These are phyloP conservation scores for Urocyon cinereoargenteus DNA, from an alignment of 2,797 vertebrate species.

Conservation along the genomic window DNA sequence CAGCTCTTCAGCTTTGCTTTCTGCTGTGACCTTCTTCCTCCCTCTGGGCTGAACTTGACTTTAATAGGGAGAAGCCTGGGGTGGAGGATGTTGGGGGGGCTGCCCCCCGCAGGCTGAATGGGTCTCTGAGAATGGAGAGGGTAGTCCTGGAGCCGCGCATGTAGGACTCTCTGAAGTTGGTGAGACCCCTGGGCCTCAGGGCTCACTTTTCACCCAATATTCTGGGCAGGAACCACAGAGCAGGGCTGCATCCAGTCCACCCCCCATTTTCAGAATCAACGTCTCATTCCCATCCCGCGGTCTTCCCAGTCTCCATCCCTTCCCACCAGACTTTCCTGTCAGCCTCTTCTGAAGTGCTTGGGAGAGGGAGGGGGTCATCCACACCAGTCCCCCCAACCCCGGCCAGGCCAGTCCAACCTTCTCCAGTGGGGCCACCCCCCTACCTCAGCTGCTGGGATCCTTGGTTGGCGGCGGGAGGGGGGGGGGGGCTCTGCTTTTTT, in stretches of 20 bases:
- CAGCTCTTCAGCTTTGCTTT: neutral
- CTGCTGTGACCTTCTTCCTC: neutral
- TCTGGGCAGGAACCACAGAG: neutral
- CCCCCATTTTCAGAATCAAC: neutral
- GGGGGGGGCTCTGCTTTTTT: neutral
- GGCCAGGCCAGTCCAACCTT: neutral
- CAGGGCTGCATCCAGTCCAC: rapidly evolving
- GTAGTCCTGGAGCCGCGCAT: neutral
- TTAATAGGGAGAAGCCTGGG: neutral
- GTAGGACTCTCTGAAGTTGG: neutral
- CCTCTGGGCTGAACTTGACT: neutral
- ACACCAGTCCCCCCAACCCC: no score
- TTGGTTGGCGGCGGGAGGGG: rapidly evolving
- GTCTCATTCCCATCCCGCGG: neutral
- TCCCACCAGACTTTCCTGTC: neutral
- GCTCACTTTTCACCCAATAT: neutral
- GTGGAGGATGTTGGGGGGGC: neutral
- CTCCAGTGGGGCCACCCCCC: neutral
- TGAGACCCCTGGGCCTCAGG: neutral
- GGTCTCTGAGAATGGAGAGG: neutral
- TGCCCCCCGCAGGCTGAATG: neutral
- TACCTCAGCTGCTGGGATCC: neutral
- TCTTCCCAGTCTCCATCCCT: no score
- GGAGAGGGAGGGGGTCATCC: neutral
- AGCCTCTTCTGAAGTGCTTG: neutral